Evolutionary conservation across 2,888 invertebrate species (phyloP), one percentile per base, ranked within the genome.

Genomic region (Euspilapteryx auroguttella): DNA sequence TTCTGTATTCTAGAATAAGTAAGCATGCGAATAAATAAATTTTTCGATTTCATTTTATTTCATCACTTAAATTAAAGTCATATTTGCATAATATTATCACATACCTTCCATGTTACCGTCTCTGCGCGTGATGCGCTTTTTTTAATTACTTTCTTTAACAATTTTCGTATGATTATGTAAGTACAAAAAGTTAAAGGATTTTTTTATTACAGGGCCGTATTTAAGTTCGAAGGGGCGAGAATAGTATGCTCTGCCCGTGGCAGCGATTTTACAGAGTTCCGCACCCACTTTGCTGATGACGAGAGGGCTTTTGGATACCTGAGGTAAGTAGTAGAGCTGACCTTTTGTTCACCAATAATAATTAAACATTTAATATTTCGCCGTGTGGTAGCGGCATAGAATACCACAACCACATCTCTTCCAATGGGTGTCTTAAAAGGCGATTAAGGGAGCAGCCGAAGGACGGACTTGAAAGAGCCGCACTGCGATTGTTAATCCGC

Each of bases 251-350:
- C 85, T 17, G 82, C 79, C 32, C 82, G 80, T 26, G 88, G 88
- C 15, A 77, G 78, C 34, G 81, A 82, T 47, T 87, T 87, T 57
- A 79, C 82, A 5, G 81, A 85, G 47, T 86, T 86, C 61, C 79
- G 81, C 36, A 78, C 79, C 20, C 81, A 84, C 42, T 86, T 87
- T 51, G 66, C 78, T 1, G 87, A 88, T 38, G 83, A 85, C 41
- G 86, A 87, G 36, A 78, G 89, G 27, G 86, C 83, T 2, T 89
- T 87, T 44, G 88, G 85, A 33, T 89, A 85, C 65, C 80, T 89
- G 49, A 75, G 81, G 76, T 79, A 32, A 44, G 28, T 13, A 14
- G 14, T 7, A 9, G 12, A 22, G 11, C 6, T 25, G 17, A 14
- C 25, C 14, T 17, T 25, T n/a, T 9, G 11, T 24, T 14, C 14